Evolutionary conservation across 2,797 vertebrate species (phyloP).

Genomic region (Cottoperca gobio): DNA sequence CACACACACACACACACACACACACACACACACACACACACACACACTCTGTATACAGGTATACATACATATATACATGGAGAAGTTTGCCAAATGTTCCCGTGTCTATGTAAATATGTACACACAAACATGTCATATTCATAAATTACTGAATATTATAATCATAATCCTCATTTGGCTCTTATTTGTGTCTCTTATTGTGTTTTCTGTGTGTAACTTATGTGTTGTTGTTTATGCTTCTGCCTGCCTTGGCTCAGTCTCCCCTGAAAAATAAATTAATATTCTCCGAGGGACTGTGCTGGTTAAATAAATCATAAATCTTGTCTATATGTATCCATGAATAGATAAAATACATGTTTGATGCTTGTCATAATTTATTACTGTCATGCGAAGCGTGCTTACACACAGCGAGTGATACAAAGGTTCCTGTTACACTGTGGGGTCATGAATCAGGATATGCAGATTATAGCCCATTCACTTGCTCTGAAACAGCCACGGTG

Average conservation of each 20-base stretch:
- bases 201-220: too few species aligned
- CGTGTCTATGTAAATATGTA: neutral
- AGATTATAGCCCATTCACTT: constrained; percentile 33
- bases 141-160: neutral
- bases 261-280: too few species aligned
- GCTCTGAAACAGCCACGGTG: constrained; percentile 15
- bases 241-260: too few species aligned
- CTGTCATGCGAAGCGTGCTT: constrained; percentile 2
- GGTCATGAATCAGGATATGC: constrained; percentile 15
- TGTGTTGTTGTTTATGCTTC: too few species aligned
- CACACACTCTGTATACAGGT: too few species aligned
- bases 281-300: too few species aligned
- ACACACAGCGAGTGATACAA: neutral
- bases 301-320: neutral
- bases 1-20: constrained; percentile 5
- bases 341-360: neutral
- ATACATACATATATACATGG: neutral
- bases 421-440: neutral
- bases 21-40: constrained; percentile 10
- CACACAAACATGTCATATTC: too few species aligned
- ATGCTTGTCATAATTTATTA: neutral
- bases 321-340: neutral
- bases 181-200: too few species aligned
- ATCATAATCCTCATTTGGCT: too few species aligned
- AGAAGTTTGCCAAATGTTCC: neutral